Evolutionary conservation across 53 echinoderm and acorn worm genomes (phyloP).

Genomic region (Patiria pectinifera): DNA sequence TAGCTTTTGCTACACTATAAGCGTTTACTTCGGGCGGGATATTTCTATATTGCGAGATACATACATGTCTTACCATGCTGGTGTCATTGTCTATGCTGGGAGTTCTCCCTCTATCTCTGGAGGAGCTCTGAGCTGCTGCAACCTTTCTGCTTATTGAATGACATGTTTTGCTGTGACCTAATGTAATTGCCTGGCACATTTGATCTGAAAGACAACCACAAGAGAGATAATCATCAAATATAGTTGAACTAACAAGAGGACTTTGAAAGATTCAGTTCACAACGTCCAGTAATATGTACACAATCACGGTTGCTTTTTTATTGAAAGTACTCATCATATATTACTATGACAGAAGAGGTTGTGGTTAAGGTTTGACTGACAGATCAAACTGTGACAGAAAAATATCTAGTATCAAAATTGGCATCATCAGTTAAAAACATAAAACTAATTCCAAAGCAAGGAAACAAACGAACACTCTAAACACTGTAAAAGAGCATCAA

Average conservation of each 20-base stretch:
- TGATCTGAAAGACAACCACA: slow-evolving; percentile 47
- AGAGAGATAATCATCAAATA: neutral
- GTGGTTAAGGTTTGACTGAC: no score
- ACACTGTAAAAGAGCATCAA: no score
- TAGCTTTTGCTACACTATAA: no score
- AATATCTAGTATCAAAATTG: no score
- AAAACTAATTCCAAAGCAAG: no score
- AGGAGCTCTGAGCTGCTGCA: slow-evolving; percentile 57
- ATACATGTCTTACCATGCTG: slow-evolving; percentile 36
- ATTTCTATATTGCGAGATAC: neutral
- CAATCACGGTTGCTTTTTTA: neutral
- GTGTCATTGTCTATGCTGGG: slow-evolving; percentile 12
- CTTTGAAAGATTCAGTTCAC: neutral
- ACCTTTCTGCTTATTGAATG: slow-evolving; percentile 62
- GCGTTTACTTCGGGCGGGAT: no score
- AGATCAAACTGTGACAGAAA: no score
- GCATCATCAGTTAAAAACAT: no score
- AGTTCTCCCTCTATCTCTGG: slow-evolving; percentile 51
- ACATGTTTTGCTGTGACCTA: slow-evolving; percentile 65
- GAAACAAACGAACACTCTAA: no score
- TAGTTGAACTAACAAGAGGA: neutral
- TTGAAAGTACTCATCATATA: neutral
- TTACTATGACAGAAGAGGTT: no score
- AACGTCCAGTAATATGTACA: neutral
- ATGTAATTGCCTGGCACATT: slow-evolving; percentile 68